Evolutionary conservation across 2,113 vertebrate genomes (phyloP), one percentile per base, ranked within the genome.

Genomic region (Corythornis madagascariensis): DNA sequence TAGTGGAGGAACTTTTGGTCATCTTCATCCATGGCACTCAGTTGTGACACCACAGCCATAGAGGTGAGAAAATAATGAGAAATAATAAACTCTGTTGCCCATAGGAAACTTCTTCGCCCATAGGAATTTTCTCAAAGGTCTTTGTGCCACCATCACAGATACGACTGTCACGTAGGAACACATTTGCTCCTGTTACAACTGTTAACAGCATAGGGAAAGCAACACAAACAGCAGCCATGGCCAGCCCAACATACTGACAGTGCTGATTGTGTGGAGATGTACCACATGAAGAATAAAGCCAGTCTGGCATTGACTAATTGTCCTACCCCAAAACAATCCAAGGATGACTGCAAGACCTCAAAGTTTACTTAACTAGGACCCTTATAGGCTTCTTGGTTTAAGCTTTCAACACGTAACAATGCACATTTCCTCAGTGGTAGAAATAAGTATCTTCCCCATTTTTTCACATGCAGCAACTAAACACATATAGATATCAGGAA

Each of bases 11-110:
- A 76, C 18, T 33, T 52, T 42, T 13, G n/a, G 47, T 9, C 16
- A 47, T 16, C 47, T 61, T 78, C 28, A 56, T 11, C n/a, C 65
- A n/a, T 55, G 17, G 63, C 16, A 48, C n/a, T 12, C 13, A 1
- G 0, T 24, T n/a, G 25, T 31, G 24, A 52, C 1, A 0, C 13
- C 59, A 61, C 31, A 71, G 57, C 13, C 3, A 0, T 33, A 50
- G 26, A 76, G 5, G 28, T 21, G 15, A 86, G 26, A 38, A 94
- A 50, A 56, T 15, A 43, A 21, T 0, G 3, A 45, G 15, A 38
- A 38, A 38, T 38, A 38, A 38, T 38, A 38, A 57, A 85, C 13
- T 67, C 42, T 13, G 24, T 13, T 42, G 50, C 31, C 28, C 28
- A 20, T 0, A 40, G 53, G 40, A 66, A 31, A 64, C 13, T 9